Percentiles rank a stretch among this genome's conserved stretches.
These are phyloP conservation scores for Dallia pectoralis DNA, from an alignment of 2,797 vertebrate genomes.

Conservation along the genomic window DNA sequence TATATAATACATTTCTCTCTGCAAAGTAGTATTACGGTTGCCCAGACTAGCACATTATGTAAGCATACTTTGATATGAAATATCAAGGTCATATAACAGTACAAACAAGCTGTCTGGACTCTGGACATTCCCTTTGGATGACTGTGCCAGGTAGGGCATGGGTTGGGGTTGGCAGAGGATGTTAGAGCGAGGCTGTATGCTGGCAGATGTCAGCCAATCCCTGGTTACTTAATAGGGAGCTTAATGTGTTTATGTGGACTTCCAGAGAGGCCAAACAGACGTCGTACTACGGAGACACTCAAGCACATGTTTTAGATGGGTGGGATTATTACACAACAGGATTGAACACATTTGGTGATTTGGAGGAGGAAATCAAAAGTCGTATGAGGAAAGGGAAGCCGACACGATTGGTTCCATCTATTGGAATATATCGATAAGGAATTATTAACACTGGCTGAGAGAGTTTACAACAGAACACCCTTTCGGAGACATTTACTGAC, in stretches of 20 bases:
- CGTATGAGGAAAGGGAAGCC: neutral
- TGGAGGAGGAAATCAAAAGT: neutral
- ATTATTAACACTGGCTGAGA: neutral
- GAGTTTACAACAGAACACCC: neutral
- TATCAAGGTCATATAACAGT: neutral
- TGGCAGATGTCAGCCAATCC: neutral
- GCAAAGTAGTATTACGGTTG: neutral
- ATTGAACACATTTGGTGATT: slow-evolving; percentile 1
- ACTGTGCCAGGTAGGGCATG: slow-evolving; percentile 22
- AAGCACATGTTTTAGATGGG: neutral
- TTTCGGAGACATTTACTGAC: neutral
- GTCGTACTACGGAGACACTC: neutral
- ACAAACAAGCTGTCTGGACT: slow-evolving; percentile 23
- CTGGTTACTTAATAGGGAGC: neutral
- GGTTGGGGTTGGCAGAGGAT: neutral
- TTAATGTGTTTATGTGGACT: neutral
- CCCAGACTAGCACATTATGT: neutral
- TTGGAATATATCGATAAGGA: neutral
- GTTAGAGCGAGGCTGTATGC: slow-evolving; percentile 19
- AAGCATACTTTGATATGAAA: neutral
- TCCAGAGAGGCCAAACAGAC: neutral
- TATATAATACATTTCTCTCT: neutral
- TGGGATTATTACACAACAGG: neutral
- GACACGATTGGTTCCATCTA: neutral
- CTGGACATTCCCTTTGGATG: slow-evolving; percentile 22